phyloP scores from a whole-genome alignment of 2,797 vertebrate species.

The Anabas testudineus region DNA sequence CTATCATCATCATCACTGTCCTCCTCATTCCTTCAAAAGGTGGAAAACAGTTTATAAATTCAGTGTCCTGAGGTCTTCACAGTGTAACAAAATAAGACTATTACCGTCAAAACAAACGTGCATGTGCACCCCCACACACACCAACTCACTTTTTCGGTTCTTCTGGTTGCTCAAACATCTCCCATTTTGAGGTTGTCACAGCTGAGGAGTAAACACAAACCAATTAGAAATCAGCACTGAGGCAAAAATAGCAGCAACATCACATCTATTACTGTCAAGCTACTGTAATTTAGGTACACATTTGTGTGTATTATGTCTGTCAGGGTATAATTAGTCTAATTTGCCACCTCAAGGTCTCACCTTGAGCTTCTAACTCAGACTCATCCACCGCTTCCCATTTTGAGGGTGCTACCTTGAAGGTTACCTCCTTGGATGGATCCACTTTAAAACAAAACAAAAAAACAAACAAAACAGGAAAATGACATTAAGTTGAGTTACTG shows the following conservation, averaged over 20 bases:
- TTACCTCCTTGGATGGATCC: slow-evolving; percentile 90
- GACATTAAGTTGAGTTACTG: neutral
- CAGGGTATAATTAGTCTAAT: neutral
- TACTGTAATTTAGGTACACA: neutral
- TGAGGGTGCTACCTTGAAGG: slow-evolving; percentile 97
- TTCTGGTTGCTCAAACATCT: slow-evolving; percentile 94
- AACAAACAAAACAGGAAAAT: slow-evolving; percentile 1
- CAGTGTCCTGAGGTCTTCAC: neutral
- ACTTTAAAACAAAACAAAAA: slow-evolving; percentile 74
- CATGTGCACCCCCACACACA: too few species aligned
- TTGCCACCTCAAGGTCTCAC: slow-evolving; percentile 75
- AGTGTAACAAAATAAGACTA: neutral
- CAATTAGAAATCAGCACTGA: neutral
- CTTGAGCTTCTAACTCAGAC: slow-evolving; percentile 92
- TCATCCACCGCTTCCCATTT: slow-evolving; percentile 99
- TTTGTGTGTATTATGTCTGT: neutral
- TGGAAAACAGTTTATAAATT: neutral
- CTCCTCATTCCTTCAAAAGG: slow-evolving; percentile 85
- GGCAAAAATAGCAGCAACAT: neutral
- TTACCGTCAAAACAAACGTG: neutral
- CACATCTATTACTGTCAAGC: neutral
- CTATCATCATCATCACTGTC: slow-evolving; percentile 92
- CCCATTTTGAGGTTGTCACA: slow-evolving; percentile 98
- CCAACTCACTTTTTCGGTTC: slow-evolving; percentile 89
- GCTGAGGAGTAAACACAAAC: slow-evolving; percentile 80